Conservation (phyloP, 2,888 invertebrate genomes). For the Alviniconcha strummeri region DNA sequence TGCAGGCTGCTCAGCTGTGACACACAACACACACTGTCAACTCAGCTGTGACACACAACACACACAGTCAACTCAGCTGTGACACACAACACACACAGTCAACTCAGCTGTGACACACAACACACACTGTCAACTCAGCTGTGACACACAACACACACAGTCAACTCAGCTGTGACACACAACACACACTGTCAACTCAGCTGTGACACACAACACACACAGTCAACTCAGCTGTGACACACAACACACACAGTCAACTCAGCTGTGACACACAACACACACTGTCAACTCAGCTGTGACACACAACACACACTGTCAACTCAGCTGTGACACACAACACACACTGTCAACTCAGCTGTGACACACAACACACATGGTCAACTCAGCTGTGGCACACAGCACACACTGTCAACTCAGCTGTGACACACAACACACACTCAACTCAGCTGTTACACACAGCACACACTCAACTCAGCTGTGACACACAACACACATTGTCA, state of each 20-base stretch:
- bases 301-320: no score
- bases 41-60: neutral
- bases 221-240: neutral
- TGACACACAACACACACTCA: no score
- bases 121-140: no score
- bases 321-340: neutral
- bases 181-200: conserved; percentile 36
- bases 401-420: neutral
- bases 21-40: neutral
- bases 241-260: neutral
- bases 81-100: neutral
- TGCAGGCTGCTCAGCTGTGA: conserved; percentile 66
- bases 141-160: neutral
- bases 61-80: neutral
- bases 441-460: no score
- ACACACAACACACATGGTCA: no score
- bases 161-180: no score
- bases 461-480: no score
- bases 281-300: neutral
- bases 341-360: neutral
- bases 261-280: neutral
- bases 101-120: neutral
- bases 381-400: neutral
- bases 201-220: conserved; percentile 42
- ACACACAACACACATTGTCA: no score